Evolutionary conservation across 1,140 invertebrate genomes (phyloP), one percentile per base, ranked within the genome.

Genomic region (Cephus cinctus): DNA sequence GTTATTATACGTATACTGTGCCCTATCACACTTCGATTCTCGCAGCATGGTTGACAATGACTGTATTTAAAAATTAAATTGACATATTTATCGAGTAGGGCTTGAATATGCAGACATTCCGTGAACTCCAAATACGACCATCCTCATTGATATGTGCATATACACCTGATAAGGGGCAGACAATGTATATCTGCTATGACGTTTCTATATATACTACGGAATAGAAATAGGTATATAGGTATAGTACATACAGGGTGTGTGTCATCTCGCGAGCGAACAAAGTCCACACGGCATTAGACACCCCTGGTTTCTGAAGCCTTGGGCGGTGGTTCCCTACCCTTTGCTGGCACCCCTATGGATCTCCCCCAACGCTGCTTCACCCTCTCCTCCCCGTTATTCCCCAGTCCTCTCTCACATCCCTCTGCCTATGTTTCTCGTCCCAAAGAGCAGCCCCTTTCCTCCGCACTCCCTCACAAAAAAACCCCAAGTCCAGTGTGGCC

Each of bases 211-310:
- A n/a, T n/a, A n/a, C n/a, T n/a, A n/a, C n/a, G n/a, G n/a, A n/a
- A n/a, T n/a, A n/a, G n/a, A n/a, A n/a, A n/a, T n/a, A n/a, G n/a
- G n/a, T n/a, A n/a, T n/a, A n/a, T n/a, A n/a, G n/a, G n/a, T n/a
- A n/a, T n/a, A n/a, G n/a, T 27, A 27, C 6, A 27, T 27, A 27
- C 25, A 27, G 25, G 43, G 41, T 50, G 51, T 59, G 59, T 67
- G 63, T 65, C 64, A 63, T 66, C 63, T 69, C 57, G 49, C 56
- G 54, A 60, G 46, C 57, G 65, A 66, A 69, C 66, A 65, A 66
- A 69, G 66, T 69, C 66, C 65, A 67, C 63, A 67, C 60, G 61
- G 65, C 63, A 66, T 67, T 68, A 69, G 65, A 66, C 65, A 68
- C 59, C 63, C 67, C 65, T 65, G 62, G 61, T 68, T 69, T 68